Conservation (phyloP, 2,113 vertebrate genomes). For the Suncus etruscus region DNA sequence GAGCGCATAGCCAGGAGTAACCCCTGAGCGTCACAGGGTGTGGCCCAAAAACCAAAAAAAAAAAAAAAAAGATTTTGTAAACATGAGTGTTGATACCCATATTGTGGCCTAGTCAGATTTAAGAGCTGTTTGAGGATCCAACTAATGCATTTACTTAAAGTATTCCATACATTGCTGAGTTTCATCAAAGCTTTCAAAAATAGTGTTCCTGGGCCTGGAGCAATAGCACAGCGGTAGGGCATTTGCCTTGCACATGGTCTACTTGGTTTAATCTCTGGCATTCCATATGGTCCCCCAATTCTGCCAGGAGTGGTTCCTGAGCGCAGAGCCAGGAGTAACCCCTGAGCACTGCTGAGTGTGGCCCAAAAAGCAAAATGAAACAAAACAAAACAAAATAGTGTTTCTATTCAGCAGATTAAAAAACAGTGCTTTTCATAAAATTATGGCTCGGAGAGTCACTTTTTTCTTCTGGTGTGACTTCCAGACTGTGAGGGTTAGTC, state of each 20-base stretch:
- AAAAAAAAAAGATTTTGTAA: too few species aligned
- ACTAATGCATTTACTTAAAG: slow-evolving; percentile 13
- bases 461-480: neutral
- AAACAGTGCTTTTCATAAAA: slow-evolving; percentile 8
- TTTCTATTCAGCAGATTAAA: neutral
- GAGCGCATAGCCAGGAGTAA: too few species aligned
- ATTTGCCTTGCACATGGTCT: too few species aligned
- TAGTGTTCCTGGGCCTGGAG: neutral
- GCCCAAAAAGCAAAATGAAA: too few species aligned
- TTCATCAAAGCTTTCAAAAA: slow-evolving; percentile 28
- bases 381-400: neutral
- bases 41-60: too few species aligned
- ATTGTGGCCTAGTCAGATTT: neutral
- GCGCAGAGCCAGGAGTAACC: too few species aligned
- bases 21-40: too few species aligned
- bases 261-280: too few species aligned
- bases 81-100: neutral
- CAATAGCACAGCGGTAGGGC: too few species aligned
- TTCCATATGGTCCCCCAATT: too few species aligned
- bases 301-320: too few species aligned
- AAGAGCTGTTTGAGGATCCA: neutral
- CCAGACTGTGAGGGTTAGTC: slow-evolving; percentile 38
- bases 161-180: slow-evolving; percentile 13
- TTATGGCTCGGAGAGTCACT: neutral
- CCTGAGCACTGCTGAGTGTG: too few species aligned